phyloP scores from a whole-genome alignment of 1,140 invertebrate species.

The Drosophila nasuta region DNA sequence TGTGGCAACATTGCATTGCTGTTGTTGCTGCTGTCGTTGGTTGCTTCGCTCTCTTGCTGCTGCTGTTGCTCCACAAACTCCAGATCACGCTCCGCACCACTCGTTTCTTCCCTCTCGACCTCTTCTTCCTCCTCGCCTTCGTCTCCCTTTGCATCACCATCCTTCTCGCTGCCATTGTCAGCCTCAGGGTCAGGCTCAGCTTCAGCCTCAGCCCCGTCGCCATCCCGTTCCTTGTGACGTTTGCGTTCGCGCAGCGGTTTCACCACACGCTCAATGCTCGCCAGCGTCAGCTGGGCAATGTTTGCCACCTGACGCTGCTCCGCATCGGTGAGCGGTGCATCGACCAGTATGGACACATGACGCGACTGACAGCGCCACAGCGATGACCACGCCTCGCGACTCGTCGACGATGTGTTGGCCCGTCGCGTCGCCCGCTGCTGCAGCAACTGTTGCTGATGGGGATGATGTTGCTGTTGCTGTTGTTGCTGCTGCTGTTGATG shows the following conservation, averaged over 20 bases:
- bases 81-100: too few relatives aligned
- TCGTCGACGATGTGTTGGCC: conserved; percentile 43
- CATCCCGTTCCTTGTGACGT: neutral
- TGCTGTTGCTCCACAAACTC: neutral
- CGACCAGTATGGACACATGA: conserved; percentile 67
- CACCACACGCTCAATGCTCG: conserved; percentile 60
- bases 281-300: conserved; percentile 58
- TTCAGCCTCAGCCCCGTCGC: neutral
- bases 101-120: too few relatives aligned
- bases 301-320: conserved; percentile 44
- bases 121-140: too few relatives aligned
- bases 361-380: conserved; percentile 59
- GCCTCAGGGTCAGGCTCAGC: too few relatives aligned
- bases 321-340: conserved; percentile 50
- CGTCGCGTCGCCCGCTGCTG: conserved; percentile 34
- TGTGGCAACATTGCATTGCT: neutral
- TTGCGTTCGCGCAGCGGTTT: conserved; percentile 22
- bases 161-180: neutral
- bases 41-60: neutral
- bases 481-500: conserved; percentile 25
- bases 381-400: neutral
- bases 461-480: conserved; percentile 5
- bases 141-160: too few relatives aligned
- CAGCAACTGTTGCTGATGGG: neutral
- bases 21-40: neutral